Percentiles rank a stretch among this genome's conserved stretches.
Evolutionary conservation across 1,140 invertebrate species (phyloP).

Genomic region (Rhopalosiphum padi): DNA sequence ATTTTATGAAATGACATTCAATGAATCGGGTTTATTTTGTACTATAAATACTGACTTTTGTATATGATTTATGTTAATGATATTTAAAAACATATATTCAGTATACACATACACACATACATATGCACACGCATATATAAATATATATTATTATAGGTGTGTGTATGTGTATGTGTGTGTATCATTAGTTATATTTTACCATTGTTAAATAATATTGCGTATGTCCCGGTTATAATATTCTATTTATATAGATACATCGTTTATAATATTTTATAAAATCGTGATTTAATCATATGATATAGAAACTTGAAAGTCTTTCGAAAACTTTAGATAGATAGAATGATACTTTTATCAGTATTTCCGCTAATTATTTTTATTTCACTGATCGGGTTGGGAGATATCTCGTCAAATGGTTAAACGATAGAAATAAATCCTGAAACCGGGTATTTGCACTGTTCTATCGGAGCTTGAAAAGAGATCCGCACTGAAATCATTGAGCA

Average conservation of each 20-base stretch:
- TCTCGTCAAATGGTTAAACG: background rate
- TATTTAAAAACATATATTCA: too few relatives aligned
- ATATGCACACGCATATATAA: too few relatives aligned
- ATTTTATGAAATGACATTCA: too few relatives aligned
- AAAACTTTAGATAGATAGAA: background rate
- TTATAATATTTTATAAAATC: background rate
- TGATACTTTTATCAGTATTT: background rate
- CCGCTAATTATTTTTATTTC: background rate
- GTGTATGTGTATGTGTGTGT: too few relatives aligned
- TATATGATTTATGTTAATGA: too few relatives aligned
- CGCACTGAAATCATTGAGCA: background rate
- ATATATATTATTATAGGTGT: too few relatives aligned
- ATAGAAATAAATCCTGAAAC: background rate
- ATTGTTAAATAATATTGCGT: too few relatives aligned
- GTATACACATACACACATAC: too few relatives aligned
- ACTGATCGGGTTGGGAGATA: background rate
- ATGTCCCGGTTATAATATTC: too few relatives aligned
- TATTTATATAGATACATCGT: background rate
- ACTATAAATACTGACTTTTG: too few relatives aligned
- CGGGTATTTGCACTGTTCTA: background rate
- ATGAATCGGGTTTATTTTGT: too few relatives aligned
- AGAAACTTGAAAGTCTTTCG: background rate
- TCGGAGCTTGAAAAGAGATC: background rate
- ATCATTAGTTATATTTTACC: too few relatives aligned
- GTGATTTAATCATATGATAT: background rate